Percentiles rank a stretch among this genome's conserved stretches.
These are phyloP conservation scores for Sialis fuliginosa DNA, from an alignment of 2,888 invertebrate genomes.

Conservation along the genomic window DNA sequence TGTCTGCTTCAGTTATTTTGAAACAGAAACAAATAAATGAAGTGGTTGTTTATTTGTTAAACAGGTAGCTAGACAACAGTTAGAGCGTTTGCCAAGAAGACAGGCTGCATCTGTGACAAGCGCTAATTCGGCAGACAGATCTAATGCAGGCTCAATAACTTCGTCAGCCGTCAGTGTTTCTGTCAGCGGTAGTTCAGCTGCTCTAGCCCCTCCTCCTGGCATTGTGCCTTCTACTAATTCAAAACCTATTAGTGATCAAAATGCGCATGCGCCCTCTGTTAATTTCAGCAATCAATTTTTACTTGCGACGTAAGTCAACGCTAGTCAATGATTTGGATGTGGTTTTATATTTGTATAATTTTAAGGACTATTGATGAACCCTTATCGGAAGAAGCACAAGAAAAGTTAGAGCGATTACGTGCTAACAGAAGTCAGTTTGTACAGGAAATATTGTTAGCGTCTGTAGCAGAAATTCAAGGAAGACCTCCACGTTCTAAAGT, in stretches of 20 bases:
- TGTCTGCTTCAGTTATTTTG: neutral
- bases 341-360: neutral
- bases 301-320: conserved; percentile 3
- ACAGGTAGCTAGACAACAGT: conserved; percentile 70
- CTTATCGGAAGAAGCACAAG: conserved; percentile 36
- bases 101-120: conserved; percentile 26
- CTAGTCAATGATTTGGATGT: neutral
- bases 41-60: conserved; percentile 3
- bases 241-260: conserved; percentile 1
- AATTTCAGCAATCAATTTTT: conserved; percentile 5
- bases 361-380: conserved; percentile 23
- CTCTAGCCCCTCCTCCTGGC: conserved; percentile 19
- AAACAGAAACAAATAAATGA: neutral
- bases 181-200: conserved; percentile 19
- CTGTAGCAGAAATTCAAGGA: conserved; percentile 13
- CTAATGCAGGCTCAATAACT: conserved; percentile 6
- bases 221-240: conserved; percentile 19
- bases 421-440: conserved; percentile 50
- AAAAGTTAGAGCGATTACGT: conserved; percentile 33
- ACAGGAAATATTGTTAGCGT: conserved; percentile 47
- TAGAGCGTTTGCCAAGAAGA: conserved; percentile 76
- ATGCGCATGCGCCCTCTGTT: neutral
- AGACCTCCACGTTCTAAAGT: neutral
- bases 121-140: conserved; percentile 1
- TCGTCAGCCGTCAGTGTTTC: conserved; percentile 14